Evolutionary conservation across 2,888 invertebrate genomes (phyloP).

Genomic region (Megastigmus dorsalis): DNA sequence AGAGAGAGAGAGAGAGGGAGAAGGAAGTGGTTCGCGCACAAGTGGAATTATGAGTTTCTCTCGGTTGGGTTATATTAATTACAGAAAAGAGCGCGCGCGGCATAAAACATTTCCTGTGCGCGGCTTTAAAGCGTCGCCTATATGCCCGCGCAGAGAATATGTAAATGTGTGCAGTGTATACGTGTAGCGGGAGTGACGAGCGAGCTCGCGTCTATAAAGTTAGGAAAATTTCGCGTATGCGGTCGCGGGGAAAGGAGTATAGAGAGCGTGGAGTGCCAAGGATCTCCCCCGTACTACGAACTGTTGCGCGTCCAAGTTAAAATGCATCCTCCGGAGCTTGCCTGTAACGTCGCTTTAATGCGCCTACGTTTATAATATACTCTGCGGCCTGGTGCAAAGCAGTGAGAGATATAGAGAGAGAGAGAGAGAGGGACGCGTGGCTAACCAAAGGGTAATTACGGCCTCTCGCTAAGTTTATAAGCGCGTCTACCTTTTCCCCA

Average conservation of each 20-base stretch:
- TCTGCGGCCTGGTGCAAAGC: background rate
- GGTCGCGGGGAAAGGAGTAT: background rate
- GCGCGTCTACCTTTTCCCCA: background rate
- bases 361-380: background rate
- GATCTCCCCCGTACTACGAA: too few relatives aligned
- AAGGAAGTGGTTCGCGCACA: background rate
- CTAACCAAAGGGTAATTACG: conserved; percentile 11
- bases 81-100: background rate
- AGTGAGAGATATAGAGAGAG: background rate
- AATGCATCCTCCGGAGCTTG: background rate
- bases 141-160: background rate
- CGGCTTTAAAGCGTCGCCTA: background rate
- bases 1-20: background rate
- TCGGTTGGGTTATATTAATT: background rate
- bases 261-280: too few relatives aligned
- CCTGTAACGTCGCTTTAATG: background rate
- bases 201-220: conserved; percentile 18
- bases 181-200: background rate
- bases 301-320: background rate
- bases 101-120: background rate
- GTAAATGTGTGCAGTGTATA: background rate
- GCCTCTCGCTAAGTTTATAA: background rate
- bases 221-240: conserved; percentile 17
- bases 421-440: background rate
- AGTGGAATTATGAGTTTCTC: background rate